These are phyloP conservation scores for Rhopalosiphum nymphaeae DNA, from an alignment of 2,888 invertebrate genomes.

Conservation along the genomic window DNA sequence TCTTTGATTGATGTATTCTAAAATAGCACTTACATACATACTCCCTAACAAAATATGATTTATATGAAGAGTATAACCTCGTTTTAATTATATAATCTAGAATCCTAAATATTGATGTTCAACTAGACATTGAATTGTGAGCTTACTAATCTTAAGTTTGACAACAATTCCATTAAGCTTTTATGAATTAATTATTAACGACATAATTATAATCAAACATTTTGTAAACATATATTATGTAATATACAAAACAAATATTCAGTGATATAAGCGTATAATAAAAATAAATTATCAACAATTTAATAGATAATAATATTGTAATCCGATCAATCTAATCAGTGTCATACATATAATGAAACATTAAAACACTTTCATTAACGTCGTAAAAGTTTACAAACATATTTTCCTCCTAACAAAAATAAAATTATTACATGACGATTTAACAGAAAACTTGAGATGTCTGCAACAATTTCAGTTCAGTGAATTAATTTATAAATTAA, in stretches of 20 bases:
- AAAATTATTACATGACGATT: not conserved
- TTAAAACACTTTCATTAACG: not conserved
- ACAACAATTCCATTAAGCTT: slow-evolving; percentile 8
- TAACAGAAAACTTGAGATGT: not conserved
- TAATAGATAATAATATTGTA: not conserved
- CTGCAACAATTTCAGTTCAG: slow-evolving; percentile 8
- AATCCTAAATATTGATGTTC: not conserved
- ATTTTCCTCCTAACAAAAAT: not conserved
- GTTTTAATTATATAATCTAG: not conserved
- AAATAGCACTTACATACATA: not conserved
- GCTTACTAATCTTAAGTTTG: not conserved
- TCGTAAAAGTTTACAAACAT: not conserved
- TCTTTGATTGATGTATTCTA: slow-evolving; percentile 20
- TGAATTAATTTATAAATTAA: not conserved
- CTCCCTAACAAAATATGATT: not conserved
- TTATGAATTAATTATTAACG: not conserved
- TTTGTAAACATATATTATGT: not conserved
- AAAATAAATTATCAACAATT: not conserved
- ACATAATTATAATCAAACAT: not conserved
- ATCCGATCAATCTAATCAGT: not conserved
- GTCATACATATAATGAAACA: not conserved
- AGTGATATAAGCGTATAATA: not conserved
- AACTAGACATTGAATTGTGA: not conserved
- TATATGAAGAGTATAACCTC: not conserved
- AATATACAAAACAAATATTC: not conserved